Base-by-base conservation (phyloP, 2,113 vertebrate genomes). In the Salvelinus sp. region DNA sequence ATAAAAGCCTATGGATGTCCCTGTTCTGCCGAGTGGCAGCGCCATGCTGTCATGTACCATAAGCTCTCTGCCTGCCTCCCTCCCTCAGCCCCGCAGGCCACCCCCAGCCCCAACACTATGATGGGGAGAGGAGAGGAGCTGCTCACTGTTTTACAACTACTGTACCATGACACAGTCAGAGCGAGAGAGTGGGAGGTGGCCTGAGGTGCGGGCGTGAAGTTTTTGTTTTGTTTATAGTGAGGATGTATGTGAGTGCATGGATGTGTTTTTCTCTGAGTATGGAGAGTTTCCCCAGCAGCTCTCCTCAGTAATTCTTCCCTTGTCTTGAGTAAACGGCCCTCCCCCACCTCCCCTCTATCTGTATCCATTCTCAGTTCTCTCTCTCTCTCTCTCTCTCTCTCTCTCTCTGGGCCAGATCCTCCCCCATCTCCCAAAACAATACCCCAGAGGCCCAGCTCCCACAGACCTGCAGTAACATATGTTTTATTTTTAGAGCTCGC, bases 401-500 rank as follows among this genome's bases (percentile, higher is more conserved):
- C 9, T 44, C 38, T 2, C 38, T 44, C 38, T 44, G 77, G 79
- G 77, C 82, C 81, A 81, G 76, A 87, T 85, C 81, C 87, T 82
- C 90, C 88, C 86, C 85, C 88, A 87, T 85, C 86, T 90, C 85
- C 90, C 86, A 89, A 88, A 91, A 92, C 91, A 92, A 92, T 92
- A 91, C 54, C 72, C 83, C 75, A 68, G 86, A 75, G 89, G 87
- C 86, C 73, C 86, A 80, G 80, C 88, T 89, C 84, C 82, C 86
- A 86, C 84, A 90, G 89, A 90, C 86, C 87, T 91, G 88, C 76
- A 89, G 85, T 77, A 92, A 90, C 90, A 93, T 88, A 79, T 92
- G 89, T 88, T 93, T 92, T 92, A 93, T 93, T 93, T 93, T 93
- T 92, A 92, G 92, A 89, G 85, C 70, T 88, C 84, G 54, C 82